These are phyloP conservation scores for Archips xylosteana DNA, from an alignment of 2,888 invertebrate genomes.

Conservation along the genomic window DNA sequence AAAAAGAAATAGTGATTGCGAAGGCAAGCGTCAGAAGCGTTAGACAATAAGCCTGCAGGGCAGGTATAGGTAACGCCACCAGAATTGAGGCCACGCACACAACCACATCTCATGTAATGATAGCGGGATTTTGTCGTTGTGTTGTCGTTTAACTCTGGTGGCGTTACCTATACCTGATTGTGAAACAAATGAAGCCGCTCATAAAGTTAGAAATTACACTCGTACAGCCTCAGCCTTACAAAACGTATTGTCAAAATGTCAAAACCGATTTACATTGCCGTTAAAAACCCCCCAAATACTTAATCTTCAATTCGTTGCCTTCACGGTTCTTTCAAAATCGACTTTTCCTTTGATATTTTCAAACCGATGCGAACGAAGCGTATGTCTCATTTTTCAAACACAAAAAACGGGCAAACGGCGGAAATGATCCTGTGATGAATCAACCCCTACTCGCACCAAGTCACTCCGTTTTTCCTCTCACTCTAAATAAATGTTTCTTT, in stretches of 20 bases:
- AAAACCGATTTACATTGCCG: neutral
- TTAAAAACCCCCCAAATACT: neutral
- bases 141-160: too few species aligned
- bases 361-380: constrained; percentile 7
- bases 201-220: too few species aligned
- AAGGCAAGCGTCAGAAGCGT: too few species aligned
- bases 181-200: too few species aligned
- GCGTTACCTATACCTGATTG: too few species aligned
- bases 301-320: neutral
- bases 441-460: constrained; percentile 12
- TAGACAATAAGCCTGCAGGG: too few species aligned
- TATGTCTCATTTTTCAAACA: constrained; percentile 15
- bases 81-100: too few species aligned
- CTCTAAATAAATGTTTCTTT: neutral
- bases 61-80: too few species aligned
- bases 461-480: neutral
- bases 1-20: too few species aligned
- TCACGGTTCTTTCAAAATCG: neutral
- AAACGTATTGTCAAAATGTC: neutral
- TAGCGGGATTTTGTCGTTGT: too few species aligned
- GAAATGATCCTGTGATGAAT: constrained; percentile 39
- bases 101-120: too few species aligned
- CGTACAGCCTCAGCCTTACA: too few species aligned
- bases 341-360: neutral
- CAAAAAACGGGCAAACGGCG: constrained; percentile 30